phyloP scores from a whole-genome alignment of 2,797 vertebrate species.

The Acanthurus leucopareius region DNA sequence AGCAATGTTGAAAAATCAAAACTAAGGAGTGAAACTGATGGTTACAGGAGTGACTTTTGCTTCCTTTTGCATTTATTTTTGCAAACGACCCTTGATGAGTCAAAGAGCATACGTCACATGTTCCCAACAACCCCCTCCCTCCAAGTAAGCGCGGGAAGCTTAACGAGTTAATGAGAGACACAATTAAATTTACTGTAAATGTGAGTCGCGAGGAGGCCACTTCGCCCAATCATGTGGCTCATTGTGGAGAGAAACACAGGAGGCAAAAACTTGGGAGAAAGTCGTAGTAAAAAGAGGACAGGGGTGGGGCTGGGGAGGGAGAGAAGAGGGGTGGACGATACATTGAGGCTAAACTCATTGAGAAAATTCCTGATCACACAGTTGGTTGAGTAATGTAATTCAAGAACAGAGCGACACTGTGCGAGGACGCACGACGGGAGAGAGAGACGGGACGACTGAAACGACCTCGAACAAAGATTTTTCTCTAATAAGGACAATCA shows the following conservation, averaged over 20 bases:
- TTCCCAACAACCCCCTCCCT: constrained; percentile 1
- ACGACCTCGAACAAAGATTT: too few relatives aligned
- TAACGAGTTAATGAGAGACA: constrained; percentile 71
- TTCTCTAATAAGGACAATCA: neutral
- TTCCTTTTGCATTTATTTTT: too few relatives aligned
- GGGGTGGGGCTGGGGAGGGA: neutral
- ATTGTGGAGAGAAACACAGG: constrained; percentile 6
- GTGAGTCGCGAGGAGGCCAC: constrained; percentile 73
- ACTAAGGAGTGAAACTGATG: too few relatives aligned
- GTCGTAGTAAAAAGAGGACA: neutral
- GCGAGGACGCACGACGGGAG: too few relatives aligned
- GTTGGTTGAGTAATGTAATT: constrained; percentile 6
- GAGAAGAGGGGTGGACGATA: neutral
- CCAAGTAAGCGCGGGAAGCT: constrained; percentile 18
- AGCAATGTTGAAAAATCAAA: too few relatives aligned
- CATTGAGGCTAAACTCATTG: constrained; percentile 6
- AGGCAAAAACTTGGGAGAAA: neutral
- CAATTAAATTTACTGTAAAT: constrained; percentile 83
- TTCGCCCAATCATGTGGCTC: constrained; percentile 50
- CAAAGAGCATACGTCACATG: constrained; percentile 28
- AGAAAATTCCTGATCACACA: constrained; percentile 11
- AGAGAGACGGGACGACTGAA: neutral
- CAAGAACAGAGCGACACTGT: neutral
- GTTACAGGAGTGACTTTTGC: too few relatives aligned
- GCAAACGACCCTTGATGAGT: too few relatives aligned